Base-by-base conservation (phyloP, 2,113 vertebrate species). In the Lagopus leucura region DNA sequence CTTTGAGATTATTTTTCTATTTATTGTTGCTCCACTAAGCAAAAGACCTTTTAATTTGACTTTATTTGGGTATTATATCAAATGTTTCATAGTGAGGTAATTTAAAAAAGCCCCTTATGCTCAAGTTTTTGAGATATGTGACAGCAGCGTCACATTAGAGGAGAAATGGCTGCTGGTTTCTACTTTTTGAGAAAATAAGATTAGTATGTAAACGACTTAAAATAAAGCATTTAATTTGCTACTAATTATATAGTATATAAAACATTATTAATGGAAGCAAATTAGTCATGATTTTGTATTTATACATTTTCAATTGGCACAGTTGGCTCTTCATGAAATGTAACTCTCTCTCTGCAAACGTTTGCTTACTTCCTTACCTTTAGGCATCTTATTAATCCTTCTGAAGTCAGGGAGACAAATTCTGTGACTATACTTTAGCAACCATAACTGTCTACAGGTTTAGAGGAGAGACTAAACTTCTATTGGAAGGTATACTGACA, bases 141-240 rank as follows among this genome's bases (percentile, higher is more conserved):
- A 97, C 24, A 64, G 72, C 89, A 93, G n/a, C 34, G 84, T 92
- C 89, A 96, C 93, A 96, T 97, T 97, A 96, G 86, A 96, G 86
- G 57, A 90, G 77, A 82, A 96, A 92, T 80, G 40, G 58, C 93
- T 89, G 71, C 92, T 40, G 73, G 91, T 96, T 98, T 93, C 94
- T 96, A 87, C 74, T 95, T 86, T 92, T 95, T 91, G 95, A 92
- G 92, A 96, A 96, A 97, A 96, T 95, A 96, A 96, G 80, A 92
- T 94, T 96, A 95, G 88, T 96, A 89, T 94, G 89, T 95, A 96
- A 97, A 95, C 89, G 96, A 94, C 91, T 94, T 96, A 88, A 96
- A 97, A 96, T 94, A 97, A 97, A 97, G 85, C 84, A 82, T 95
- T 78, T 95, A 92, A 97, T 96, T 97, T 94, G 55, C 80, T 96